Evolutionary conservation across 2,888 invertebrate genomes (phyloP), one percentile per base, ranked within the genome.

Genomic region (Perithous albicinctus): DNA sequence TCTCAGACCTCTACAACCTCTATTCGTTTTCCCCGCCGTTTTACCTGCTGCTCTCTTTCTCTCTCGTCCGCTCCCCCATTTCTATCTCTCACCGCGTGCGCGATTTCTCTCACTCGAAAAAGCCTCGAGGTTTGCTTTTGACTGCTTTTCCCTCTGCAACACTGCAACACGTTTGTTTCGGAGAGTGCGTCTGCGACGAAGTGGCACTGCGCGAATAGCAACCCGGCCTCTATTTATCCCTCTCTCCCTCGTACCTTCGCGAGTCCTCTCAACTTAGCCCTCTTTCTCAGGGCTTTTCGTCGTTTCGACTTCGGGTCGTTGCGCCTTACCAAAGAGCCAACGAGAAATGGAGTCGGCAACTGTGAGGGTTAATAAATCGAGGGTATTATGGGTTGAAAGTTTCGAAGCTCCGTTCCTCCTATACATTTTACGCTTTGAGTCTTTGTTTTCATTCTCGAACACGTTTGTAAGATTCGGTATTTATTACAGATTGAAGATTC

Each of bases 1-100:
- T 89, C 75, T 78, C 86, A 87, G 87, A 87, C 86, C 85, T 84
- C 80, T 82, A 82, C 78, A 78, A 74, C 74, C 81, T 78, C 78
- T 75, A 70, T 78, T 74, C 70, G 74, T 70, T 82, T 81, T 80
- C 84, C 72, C 56, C 12, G 35, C 38, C 63, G 73, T 75, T 64
- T 18, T 18, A 35, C 1, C 18, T n/a, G 59, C 32, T 15, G 51
- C 77, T 66, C 69, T 46, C 59, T 78, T 51, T 67, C 61, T 56
- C 41, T 46, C 26, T 51, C 64, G 8, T 56, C 46, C 67, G 20
- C 59, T 66, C 38, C 56, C 12, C 69, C 56, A 29, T 15, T 10
- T 69, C 48, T 48, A n/a, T 77, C 63, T 20, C 73, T 48, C 67
- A 56, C 18, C 35, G 63, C 61, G 54, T 54, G 56, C 67, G 59